Base-by-base conservation (phyloP, 2,888 invertebrate species). In the Choreutis nemorana region DNA sequence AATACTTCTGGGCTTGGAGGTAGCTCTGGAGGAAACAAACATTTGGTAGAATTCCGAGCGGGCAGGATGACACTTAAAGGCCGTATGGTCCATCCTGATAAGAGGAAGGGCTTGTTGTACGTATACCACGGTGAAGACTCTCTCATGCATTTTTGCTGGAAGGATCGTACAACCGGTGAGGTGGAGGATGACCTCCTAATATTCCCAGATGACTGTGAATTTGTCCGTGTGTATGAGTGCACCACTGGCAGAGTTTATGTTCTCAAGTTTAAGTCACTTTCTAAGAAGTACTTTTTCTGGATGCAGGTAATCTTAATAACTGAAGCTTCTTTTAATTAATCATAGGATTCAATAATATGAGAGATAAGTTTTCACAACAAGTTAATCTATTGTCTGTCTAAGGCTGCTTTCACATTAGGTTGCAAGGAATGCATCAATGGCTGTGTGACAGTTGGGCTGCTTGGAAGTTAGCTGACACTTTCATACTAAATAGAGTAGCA, bases 141-240 rank as follows among this genome's bases (percentile, higher is more conserved):
- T 1, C 44, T 99, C 32, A 97, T 98, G 91, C 99, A 99, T 73
- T 97, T 99, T 61, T 98, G 98, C 67, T 99, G 99, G 99, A 98
- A 98, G 75, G 98, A 99, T 73, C 87, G 99, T 26, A 89, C 90
- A 24, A 87, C 90, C 25, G 95, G 96, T 29, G 87, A 89, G 42
- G 90, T 95, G 7, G 98, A 98, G 75, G 98, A 99, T 72, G 99
- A 99, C 73, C 79, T 99, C 37, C 92, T 99, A 32, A 97, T 99
- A 44, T 99, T 99, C 52, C 98, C 98, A 4, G 99, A 98, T 64
- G 99, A 99, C 65, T 95, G 95, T 54, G 98, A 98, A 68, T 99
- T 97, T 75, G 91, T 95, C 38, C 86, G 88, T 42, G 94, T 99
- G 0, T 86, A 90, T 33, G 95, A 97, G 56, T 98, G 98, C 59